These are phyloP conservation scores for Chaunax sp. DNA, from an alignment of 2,797 vertebrate species.

Conservation along the genomic window DNA sequence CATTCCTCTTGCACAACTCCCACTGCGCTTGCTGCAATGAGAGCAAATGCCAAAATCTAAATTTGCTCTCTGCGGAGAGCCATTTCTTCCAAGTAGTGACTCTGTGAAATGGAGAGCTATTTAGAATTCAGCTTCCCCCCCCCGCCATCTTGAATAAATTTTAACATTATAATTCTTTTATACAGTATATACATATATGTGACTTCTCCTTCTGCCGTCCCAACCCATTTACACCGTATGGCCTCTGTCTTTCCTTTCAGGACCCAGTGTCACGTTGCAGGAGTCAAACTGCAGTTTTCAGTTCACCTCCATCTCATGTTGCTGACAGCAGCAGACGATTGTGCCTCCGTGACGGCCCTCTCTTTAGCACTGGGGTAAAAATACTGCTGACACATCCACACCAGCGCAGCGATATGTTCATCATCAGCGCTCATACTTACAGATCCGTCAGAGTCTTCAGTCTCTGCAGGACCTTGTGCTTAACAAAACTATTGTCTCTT, in stretches of 20 bases:
- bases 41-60: neutral
- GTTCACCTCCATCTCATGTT: constrained; percentile 35
- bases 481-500: constrained; percentile 17
- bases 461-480: constrained; percentile 10
- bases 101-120: neutral
- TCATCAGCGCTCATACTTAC: neutral
- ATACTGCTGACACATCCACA: constrained; percentile 15
- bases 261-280: constrained; percentile 45
- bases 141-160: neutral
- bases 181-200: too few species aligned
- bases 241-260: constrained; percentile 15
- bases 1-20: neutral
- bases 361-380: constrained; percentile 2
- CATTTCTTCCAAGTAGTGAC: neutral
- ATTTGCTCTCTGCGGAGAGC: neutral
- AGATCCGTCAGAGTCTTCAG: constrained; percentile 1
- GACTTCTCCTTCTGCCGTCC: too few species aligned
- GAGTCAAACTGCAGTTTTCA: neutral
- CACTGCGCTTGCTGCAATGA: neutral
- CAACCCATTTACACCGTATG: neutral
- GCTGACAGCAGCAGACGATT: constrained; percentile 20
- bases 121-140: neutral
- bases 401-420: neutral
- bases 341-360: neutral
- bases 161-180: neutral